Percentiles rank a stretch among this genome's conserved stretches.
Conservation (phyloP, 37 sponge, comb jelly and placozoan species). For the Bolinopsis microptera region DNA sequence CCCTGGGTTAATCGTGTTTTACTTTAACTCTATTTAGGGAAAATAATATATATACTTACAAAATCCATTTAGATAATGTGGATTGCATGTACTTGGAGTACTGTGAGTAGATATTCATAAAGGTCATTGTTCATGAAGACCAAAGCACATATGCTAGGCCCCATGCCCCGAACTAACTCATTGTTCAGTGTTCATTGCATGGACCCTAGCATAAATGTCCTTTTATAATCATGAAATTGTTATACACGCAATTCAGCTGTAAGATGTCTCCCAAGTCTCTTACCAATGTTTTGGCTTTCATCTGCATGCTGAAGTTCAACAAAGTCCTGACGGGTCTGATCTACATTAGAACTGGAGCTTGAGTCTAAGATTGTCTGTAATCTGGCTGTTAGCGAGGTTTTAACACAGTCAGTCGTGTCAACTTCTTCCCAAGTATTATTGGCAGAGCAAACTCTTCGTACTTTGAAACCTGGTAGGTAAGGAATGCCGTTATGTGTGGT, state of each 20-base stretch:
- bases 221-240: background rate
- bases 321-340: background rate
- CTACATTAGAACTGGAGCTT: background rate
- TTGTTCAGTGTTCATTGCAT: no score
- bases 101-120: no score
- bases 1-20: no score
- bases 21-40: no score
- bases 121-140: no score
- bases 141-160: no score
- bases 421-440: slow-evolving; percentile 21
- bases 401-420: background rate
- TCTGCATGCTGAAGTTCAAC: background rate
- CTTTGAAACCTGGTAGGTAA: background rate
- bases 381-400: background rate
- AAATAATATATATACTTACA: no score
- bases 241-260: background rate
- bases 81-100: no score
- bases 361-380: background rate
- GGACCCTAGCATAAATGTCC: background rate
- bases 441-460: background rate
- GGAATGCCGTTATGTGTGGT: no score
- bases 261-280: background rate
- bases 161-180: no score
- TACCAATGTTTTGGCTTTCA: background rate
- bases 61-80: no score